These are phyloP conservation scores for Harpagoxenus sublaevis DNA, from an alignment of 2,888 invertebrate genomes.

Conservation along the genomic window DNA sequence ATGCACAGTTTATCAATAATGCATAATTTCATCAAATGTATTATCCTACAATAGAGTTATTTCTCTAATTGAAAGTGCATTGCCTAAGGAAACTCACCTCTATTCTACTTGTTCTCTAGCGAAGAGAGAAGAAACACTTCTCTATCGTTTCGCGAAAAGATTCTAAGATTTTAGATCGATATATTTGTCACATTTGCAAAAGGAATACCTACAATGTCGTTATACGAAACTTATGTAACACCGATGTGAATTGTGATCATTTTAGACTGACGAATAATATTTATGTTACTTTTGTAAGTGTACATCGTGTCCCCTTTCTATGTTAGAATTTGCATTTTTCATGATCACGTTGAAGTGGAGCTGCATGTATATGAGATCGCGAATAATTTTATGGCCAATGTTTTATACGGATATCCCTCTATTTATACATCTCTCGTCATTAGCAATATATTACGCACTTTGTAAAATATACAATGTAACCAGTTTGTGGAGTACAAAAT, in stretches of 20 bases:
- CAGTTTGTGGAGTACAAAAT: slow-evolving; percentile 5
- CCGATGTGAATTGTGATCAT: slow-evolving; percentile 15
- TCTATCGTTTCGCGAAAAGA: not conserved
- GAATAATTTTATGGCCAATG: not conserved
- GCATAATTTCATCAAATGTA: not conserved
- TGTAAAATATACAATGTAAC: not conserved
- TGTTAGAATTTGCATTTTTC: not conserved
- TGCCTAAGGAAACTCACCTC: not conserved
- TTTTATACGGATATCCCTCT: not conserved
- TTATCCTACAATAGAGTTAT: not conserved
- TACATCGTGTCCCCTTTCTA: not conserved
- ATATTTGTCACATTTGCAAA: not conserved
- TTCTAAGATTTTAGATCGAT: not conserved
- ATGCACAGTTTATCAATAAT: not conserved
- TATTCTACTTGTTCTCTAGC: not conserved
- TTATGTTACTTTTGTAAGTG: slow-evolving; percentile 9
- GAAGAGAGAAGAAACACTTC: not conserved
- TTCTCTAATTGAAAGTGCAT: not conserved
- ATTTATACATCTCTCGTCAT: not conserved
- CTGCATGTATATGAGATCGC: slow-evolving; percentile 19
- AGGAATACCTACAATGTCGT: not conserved
- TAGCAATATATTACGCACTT: not conserved
- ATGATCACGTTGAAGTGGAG: not conserved
- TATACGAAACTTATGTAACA: not conserved
- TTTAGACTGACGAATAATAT: slow-evolving; percentile 18